Evolutionary conservation across 1,140 invertebrate species (phyloP), one percentile per base, ranked within the genome.

Genomic region (Neuroterus valhalla): DNA sequence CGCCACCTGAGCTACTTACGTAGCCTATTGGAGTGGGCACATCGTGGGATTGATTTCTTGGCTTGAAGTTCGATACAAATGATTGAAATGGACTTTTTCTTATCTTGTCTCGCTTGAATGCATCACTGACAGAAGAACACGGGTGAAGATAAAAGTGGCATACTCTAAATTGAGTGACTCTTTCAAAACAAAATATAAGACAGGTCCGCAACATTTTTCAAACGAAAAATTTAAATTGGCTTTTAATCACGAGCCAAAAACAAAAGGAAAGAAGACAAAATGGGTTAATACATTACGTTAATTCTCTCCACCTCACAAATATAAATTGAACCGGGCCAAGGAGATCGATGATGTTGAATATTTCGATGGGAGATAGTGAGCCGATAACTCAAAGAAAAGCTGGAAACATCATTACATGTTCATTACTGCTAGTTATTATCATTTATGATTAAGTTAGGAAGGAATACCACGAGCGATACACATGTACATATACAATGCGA

Each of bases 401-500:
- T 17, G 17, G 17, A 48, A 48, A 48, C 46, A 48, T 48, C 46
- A 48, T 48, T 48, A 48, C 46, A 48, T 48, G 46, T 48, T 48
- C 46, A 48, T 48, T 48, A 48, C 46, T 48, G 46, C 17, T 48
- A 19, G 6, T 48, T 48, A 48, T 48, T 48, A 48, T 48, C 17
- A 48, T 48, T 48, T 48, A 48, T 48, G 46, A 48, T 48, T 48
- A 48, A 48, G n/a, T 48, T 48, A 48, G 46, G 17, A 48, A 48
- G 17, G 17, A 48, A 48, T 48, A 48, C 17, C 12, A n/a, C 2
- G 1, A n/a, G 17, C n/a, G 44, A 2, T 21, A 38, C 12, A 38
- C 50, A 66, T 66, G 43, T 46, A 71, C 62, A 26, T 43, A 68
- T 48, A 82, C 82, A 81, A 81, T 77, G 43, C 77, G 44, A 44